A percentile compares a stretch with the other conserved stretches of the same genome.
Evolutionary conservation across 2,888 invertebrate genomes (phyloP).

Genomic region (Calliopum simillimum): DNA sequence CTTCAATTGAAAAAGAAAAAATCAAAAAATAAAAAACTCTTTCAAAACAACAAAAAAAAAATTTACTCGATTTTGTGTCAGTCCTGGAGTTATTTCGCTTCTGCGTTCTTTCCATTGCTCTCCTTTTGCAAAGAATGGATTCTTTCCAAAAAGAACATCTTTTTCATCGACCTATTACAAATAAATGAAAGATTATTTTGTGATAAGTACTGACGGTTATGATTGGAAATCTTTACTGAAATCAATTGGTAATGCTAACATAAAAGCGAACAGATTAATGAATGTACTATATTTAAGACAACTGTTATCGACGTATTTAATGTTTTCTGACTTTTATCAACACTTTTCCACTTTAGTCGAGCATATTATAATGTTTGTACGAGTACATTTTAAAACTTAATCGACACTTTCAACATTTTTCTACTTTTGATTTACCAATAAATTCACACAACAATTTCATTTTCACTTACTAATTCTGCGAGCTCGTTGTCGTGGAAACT

Average conservation of each 20-base stretch:
- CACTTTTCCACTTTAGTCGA: too few relatives aligned
- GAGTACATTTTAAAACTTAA: too few relatives aligned
- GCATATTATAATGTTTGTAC: too few relatives aligned
- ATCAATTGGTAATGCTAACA: too few relatives aligned
- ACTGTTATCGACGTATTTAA: too few relatives aligned
- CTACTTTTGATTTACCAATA: too few relatives aligned
- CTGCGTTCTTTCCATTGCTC: conserved; percentile 55
- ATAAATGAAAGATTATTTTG: not conserved
- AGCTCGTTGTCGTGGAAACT: conserved; percentile 62
- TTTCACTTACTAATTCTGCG: conserved; percentile 52
- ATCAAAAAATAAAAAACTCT: not conserved
- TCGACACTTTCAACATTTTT: too few relatives aligned
- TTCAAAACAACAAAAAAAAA: not conserved
- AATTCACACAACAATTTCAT: too few relatives aligned
- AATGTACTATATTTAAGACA: too few relatives aligned
- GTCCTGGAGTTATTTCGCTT: conserved; percentile 48
- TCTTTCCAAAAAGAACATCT: conserved; percentile 50
- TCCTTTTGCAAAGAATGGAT: conserved; percentile 55
- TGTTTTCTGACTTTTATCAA: too few relatives aligned
- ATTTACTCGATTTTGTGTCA: conserved; percentile 47
- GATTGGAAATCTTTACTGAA: too few relatives aligned
- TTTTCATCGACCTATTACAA: conserved; percentile 18
- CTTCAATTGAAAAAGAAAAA: conserved; percentile 29
- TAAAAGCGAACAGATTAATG: too few relatives aligned
- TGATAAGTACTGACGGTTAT: not conserved